phyloP scores from a whole-genome alignment of 2,797 vertebrate genomes.

The Sciaenops ocellatus region DNA sequence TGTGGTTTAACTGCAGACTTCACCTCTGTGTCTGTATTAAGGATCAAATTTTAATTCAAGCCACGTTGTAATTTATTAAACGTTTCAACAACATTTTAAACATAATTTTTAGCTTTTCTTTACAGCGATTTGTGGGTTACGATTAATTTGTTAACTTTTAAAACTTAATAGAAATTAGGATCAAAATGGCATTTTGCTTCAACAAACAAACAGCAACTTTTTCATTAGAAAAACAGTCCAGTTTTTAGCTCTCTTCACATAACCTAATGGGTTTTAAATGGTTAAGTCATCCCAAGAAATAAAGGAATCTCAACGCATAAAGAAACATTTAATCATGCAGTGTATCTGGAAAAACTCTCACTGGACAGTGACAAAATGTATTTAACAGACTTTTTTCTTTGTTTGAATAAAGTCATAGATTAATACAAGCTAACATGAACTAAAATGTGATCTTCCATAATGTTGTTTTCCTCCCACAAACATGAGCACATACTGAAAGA shows the following conservation, averaged over 20 bases:
- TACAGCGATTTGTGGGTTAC: neutral
- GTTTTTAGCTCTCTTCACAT: neutral
- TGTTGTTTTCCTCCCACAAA: neutral
- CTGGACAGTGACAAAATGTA: neutral
- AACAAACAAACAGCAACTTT: neutral
- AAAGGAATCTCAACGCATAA: neutral
- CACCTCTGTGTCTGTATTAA: neutral
- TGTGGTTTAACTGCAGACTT: neutral
- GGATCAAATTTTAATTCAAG: neutral
- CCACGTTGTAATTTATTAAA: neutral
- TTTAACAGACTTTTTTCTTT: neutral
- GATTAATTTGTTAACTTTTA: neutral
- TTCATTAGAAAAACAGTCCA: neutral
- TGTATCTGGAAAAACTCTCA: neutral
- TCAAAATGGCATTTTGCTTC: neutral
- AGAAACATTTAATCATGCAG: neutral
- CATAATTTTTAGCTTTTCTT: neutral
- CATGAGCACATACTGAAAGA: neutral
- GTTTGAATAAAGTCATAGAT: neutral
- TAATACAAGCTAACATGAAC: neutral
- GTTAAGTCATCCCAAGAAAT: neutral
- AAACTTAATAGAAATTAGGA: neutral
- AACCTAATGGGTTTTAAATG: neutral
- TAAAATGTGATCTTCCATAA: neutral
- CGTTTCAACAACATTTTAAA: neutral